phyloP scores from a whole-genome alignment of 2,888 invertebrate species.

The Tetanocera ferruginea region DNA sequence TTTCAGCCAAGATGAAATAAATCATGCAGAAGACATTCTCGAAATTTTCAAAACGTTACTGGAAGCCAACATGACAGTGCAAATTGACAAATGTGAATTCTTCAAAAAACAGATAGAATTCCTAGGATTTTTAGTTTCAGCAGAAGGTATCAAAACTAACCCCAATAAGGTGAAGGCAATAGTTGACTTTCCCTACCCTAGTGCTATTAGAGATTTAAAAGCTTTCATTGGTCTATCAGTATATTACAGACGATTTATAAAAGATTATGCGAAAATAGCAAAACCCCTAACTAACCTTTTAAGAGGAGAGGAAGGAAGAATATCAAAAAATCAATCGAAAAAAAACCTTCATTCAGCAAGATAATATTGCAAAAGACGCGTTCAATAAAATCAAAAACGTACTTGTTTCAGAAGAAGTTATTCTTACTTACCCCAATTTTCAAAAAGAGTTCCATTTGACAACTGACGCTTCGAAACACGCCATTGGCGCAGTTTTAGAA shows the following conservation, averaged over 20 bases:
- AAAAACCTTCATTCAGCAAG: too few species aligned
- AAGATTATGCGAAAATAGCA: too few species aligned
- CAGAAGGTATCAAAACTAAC: too few species aligned
- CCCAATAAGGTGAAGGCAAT: too few species aligned
- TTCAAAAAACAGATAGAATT: too few species aligned
- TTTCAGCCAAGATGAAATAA: not conserved
- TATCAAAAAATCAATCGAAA: slow-evolving; percentile 9
- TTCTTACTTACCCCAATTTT: not conserved
- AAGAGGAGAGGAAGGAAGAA: not conserved
- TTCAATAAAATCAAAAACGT: too few species aligned
- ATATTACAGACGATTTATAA: not conserved
- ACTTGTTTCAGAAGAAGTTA: too few species aligned
- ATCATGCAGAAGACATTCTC: not conserved
- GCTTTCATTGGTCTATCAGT: not conserved
- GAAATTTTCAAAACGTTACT: not conserved
- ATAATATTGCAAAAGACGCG: too few species aligned
- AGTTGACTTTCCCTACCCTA: not conserved
- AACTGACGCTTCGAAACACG: not conserved
- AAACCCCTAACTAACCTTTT: not conserved
- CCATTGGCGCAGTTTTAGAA: too few species aligned
- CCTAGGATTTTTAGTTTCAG: too few species aligned
- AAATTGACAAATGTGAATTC: not conserved
- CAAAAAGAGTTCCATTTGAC: not conserved
- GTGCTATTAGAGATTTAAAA: not conserved
- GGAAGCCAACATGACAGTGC: not conserved